phyloP scores from a whole-genome alignment of 2,888 invertebrate genomes.

The Lumbricus terrestris region DNA sequence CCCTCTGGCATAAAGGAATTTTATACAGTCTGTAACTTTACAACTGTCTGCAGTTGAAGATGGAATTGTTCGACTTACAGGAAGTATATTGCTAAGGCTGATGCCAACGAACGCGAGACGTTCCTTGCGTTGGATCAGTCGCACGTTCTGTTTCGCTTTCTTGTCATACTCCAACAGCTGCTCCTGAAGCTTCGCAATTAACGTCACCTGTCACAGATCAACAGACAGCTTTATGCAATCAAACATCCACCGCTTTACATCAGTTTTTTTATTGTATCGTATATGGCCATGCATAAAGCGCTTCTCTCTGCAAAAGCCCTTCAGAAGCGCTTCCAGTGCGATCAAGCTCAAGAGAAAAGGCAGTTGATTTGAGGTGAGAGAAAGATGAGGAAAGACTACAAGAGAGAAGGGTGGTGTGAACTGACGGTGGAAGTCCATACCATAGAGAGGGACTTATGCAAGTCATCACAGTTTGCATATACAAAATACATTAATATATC shows the following conservation, averaged over 20 bases:
- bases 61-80: constrained; percentile 40
- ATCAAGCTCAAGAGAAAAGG: too few species aligned
- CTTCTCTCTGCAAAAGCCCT: too few species aligned
- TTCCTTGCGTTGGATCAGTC: constrained; percentile 64
- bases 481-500: background rate
- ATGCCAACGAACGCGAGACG: constrained; percentile 75
- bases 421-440: too few species aligned
- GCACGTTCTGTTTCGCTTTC: constrained; percentile 59
- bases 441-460: too few species aligned
- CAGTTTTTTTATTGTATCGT: too few species aligned
- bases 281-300: too few species aligned
- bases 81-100: constrained; percentile 71
- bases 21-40: background rate
- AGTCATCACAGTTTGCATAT: too few species aligned
- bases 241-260: background rate
- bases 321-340: too few species aligned
- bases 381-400: too few species aligned
- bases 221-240: background rate
- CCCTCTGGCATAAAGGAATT: too few species aligned
- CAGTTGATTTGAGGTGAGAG: too few species aligned
- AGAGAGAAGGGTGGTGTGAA: too few species aligned
- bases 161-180: constrained; percentile 65
- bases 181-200: constrained; percentile 73
- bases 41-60: background rate
- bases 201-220: constrained; percentile 46